phyloP scores from a whole-genome alignment of 2,888 invertebrate genomes.

The Gari tellinella region DNA sequence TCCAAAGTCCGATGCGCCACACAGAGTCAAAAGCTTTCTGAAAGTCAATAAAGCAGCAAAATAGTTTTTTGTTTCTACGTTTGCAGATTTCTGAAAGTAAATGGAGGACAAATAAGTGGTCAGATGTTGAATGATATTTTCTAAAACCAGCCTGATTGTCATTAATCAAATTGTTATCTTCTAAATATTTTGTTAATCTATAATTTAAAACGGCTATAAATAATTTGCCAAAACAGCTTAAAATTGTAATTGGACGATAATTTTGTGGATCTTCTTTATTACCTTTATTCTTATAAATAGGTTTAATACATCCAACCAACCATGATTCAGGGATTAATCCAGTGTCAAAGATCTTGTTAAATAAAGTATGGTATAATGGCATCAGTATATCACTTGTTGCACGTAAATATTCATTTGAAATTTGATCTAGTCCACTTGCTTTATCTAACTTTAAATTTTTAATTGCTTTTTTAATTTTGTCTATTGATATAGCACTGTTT shows the following conservation, averaged over 20 bases:
- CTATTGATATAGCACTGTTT: too few relatives aligned
- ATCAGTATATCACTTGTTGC: too few relatives aligned
- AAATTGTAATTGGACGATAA: conserved; percentile 43
- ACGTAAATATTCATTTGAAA: too few relatives aligned
- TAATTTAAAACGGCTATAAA: conserved; percentile 40
- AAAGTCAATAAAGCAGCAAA: conserved; percentile 30
- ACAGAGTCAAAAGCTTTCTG: conserved; percentile 28
- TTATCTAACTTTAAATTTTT: too few relatives aligned
- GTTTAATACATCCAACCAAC: too few relatives aligned
- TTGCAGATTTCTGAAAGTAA: conserved; percentile 14
- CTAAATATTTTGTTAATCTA: conserved; percentile 33
- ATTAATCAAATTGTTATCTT: conserved; percentile 18
- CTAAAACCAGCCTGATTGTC: conserved; percentile 42
- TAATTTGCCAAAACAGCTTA: conserved; percentile 43
- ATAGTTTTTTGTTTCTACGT: conserved; percentile 22
- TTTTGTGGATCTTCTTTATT: conserved; percentile 17
- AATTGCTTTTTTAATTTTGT: too few relatives aligned
- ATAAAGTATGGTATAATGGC: too few relatives aligned
- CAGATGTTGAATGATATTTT: conserved; percentile 28
- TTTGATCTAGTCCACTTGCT: too few relatives aligned
- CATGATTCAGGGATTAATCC: conserved; percentile 26
- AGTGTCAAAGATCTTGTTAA: conserved; percentile 33
- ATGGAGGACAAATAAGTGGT: conserved; percentile 38
- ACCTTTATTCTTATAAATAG: too few relatives aligned
- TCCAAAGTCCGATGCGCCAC: background rate